Percentiles rank a stretch among this genome's conserved stretches.
phyloP scores from a whole-genome alignment of 2,113 vertebrate genomes.

The Clarias gariepinus region DNA sequence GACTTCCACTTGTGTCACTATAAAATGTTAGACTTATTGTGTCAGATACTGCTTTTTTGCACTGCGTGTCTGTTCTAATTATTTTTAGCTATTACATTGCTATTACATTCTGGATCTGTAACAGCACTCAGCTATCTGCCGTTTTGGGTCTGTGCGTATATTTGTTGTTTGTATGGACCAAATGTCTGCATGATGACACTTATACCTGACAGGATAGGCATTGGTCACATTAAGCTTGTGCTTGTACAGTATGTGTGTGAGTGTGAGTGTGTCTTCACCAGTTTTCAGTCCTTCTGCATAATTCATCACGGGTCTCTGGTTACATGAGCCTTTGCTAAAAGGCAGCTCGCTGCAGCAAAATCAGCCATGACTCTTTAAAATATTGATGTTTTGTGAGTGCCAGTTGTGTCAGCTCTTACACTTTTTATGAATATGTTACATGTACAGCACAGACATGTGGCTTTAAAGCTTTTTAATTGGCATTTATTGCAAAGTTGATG shows the following conservation, averaged over 20 bases:
- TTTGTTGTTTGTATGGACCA: neutral
- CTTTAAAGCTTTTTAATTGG: constrained; percentile 50
- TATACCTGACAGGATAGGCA: neutral
- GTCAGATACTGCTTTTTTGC: neutral
- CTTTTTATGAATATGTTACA: neutral
- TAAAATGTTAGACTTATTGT: neutral
- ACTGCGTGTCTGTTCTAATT: neutral
- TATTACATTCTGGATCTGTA: neutral
- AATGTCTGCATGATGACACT: neutral
- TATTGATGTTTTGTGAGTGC: constrained; percentile 64
- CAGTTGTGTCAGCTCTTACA: constrained; percentile 21
- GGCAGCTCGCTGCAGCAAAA: constrained; percentile 62
- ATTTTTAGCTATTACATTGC: neutral
- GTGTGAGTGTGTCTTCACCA: constrained; percentile 23
- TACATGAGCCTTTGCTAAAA: constrained; percentile 63
- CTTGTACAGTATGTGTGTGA: constrained; percentile 32
- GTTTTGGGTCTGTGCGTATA: neutral
- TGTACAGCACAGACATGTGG: neutral
- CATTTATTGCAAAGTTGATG: neutral
- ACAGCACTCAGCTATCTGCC: neutral
- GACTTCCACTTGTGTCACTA: neutral
- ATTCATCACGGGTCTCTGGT: constrained; percentile 68
- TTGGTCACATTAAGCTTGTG: neutral
- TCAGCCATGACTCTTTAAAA: constrained; percentile 62
- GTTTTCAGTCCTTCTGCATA: constrained; percentile 53